Base-by-base conservation (phyloP, 2,888 invertebrate species). In the Polymixis lichenea region DNA sequence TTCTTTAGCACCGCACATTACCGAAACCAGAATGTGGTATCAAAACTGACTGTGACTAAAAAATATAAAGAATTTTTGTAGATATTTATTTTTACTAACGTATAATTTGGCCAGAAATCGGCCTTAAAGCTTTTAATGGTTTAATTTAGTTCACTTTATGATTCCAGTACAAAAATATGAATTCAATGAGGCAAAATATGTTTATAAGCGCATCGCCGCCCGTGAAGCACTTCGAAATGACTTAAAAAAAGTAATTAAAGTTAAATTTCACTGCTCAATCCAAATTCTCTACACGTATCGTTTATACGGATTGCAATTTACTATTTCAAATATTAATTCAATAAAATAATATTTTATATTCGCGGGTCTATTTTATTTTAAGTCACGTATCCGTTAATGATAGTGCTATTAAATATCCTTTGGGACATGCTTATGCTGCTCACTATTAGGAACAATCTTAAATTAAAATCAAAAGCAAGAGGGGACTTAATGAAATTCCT, bases 401-500 rank as follows among this genome's bases (percentile, higher is more conserved):
- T 17, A 67, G 28, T 46, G 28, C 55, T 64, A 58, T 68, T 64
- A 69, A 61, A 78, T 17, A 51, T 67, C 25, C 13, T 73, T 51
- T 49, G 25, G 25, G 56, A 73, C 60, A 70, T 32, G 64, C 38
- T 64, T 61, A 32, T 49, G 15, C 22, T 60, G 22, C 58, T 61
- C 15, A 55, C 77, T 81, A 69, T 64, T 65, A 67, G 38, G 25
- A 75, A 38, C 46, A 84, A 84, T 84, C 85, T 84, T 55, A 75
- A 84, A 84, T 84, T 82, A 78, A 84, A 84, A 84, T 84, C 85
- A 65, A 60, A 51, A 58, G 51, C 46, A 61, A 61, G 28, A 19
- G 38, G 49, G 49, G 32, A 53, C 28, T 55, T 76, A 66, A 83
- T 72, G 38, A n/a, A 72, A 79, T 74, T 78, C 43, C 60, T 80